phyloP scores from a whole-genome alignment of 1,140 invertebrate genomes.

The Fopius arisanus region DNA sequence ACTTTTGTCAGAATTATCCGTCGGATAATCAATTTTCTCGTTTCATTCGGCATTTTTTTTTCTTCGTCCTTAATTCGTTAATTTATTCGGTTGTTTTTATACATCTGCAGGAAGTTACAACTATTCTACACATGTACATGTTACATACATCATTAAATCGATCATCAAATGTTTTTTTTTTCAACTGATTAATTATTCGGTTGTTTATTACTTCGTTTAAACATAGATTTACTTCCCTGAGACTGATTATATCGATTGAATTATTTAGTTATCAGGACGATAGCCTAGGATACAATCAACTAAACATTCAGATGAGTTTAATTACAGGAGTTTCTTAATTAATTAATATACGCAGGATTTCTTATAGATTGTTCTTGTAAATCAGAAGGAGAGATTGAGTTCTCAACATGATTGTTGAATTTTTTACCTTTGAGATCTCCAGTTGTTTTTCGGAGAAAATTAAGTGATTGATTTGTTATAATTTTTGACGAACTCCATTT shows the following conservation, averaged over 20 bases:
- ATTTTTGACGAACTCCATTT: no score
- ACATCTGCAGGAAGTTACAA: neutral
- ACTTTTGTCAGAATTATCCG: neutral
- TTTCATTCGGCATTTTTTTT: neutral
- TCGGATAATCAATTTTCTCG: no score
- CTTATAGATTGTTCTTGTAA: no score
- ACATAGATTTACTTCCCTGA: conserved; percentile 58
- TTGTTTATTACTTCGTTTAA: conserved; percentile 43
- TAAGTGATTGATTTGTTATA: no score
- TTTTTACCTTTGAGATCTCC: no score
- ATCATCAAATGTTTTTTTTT: neutral
- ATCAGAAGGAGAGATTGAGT: no score
- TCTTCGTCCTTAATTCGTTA: neutral
- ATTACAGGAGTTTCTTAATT: neutral
- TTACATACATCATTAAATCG: neutral
- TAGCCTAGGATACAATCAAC: neutral
- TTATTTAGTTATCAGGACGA: neutral
- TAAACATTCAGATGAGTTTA: neutral
- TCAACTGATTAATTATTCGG: neutral
- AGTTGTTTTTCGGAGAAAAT: no score
- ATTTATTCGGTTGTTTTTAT: neutral
- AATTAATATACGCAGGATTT: no score
- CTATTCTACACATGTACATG: neutral
- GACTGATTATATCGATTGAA: conserved; percentile 58
- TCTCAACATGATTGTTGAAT: no score